These are phyloP conservation scores for Ectobius pallidus DNA, from an alignment of 2,888 invertebrate genomes.

Conservation along the genomic window DNA sequence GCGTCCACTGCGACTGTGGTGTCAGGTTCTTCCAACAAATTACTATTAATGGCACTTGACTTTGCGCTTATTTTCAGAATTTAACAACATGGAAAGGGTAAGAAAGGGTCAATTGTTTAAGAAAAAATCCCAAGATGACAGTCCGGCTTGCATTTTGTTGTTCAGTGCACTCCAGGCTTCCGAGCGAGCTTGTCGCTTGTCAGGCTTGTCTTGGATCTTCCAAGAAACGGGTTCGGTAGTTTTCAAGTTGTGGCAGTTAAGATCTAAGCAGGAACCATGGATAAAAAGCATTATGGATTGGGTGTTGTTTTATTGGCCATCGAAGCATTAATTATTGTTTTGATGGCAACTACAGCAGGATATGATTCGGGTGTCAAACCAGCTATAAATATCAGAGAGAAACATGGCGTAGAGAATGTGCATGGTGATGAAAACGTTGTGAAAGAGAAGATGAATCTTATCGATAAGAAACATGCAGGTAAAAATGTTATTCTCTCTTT, in stretches of 20 bases:
- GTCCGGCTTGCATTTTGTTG: too few species aligned
- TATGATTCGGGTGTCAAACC: background rate
- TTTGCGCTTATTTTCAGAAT: constrained; percentile 29
- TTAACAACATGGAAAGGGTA: constrained; percentile 2
- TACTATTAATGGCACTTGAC: constrained; percentile 25
- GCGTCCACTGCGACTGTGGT: too few species aligned
- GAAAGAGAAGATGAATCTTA: too few species aligned
- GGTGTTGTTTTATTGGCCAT: constrained; percentile 49
- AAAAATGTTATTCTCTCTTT: too few species aligned
- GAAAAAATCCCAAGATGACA: background rate
- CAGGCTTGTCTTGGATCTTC: too few species aligned
- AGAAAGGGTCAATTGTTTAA: background rate
- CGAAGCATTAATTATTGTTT: constrained; percentile 54
- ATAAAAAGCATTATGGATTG: background rate
- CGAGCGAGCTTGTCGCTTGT: too few species aligned
- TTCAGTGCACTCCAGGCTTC: too few species aligned
- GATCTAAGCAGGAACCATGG: background rate
- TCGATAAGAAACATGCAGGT: background rate
- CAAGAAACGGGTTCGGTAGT: too few species aligned
- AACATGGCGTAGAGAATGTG: background rate
- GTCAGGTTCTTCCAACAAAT: constrained; percentile 21
- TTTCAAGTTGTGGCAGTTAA: too few species aligned
- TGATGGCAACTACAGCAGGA: constrained; percentile 50
- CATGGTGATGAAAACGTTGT: too few species aligned
- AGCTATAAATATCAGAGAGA: background rate